phyloP scores from a whole-genome alignment of 2,888 invertebrate genomes.

The Cartodere bifasciata region DNA sequence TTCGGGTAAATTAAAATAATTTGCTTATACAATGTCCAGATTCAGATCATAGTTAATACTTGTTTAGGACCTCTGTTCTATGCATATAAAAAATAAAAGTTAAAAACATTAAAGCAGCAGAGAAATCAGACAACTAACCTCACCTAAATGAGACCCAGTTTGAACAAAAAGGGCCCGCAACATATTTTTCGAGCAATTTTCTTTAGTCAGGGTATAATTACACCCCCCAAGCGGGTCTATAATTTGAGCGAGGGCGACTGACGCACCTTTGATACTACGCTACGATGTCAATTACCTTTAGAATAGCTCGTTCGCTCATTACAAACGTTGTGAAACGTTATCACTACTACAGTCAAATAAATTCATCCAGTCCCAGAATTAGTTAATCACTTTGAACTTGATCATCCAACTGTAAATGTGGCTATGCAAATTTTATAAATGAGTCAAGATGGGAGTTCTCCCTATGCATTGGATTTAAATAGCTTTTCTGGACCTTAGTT shows the following conservation, averaged over 20 bases:
- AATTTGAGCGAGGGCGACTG: slow-evolving; percentile 33
- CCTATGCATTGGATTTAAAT: no score
- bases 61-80: slow-evolving; percentile 1
- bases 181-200: slow-evolving; percentile 34
- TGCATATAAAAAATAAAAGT: slow-evolving; percentile 3
- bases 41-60: no score
- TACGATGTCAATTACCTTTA: slow-evolving; percentile 31
- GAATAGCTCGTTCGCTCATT: no score
- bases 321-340: no score
- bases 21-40: no score
- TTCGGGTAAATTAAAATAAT: no score
- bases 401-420: slow-evolving; percentile 17
- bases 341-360: no score
- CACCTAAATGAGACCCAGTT: slow-evolving; percentile 5
- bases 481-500: no score
- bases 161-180: slow-evolving; percentile 14
- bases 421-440: no score
- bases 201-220: slow-evolving; percentile 33
- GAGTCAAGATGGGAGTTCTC: no score
- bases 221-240: slow-evolving; percentile 32
- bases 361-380: not conserved
- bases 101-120: slow-evolving; percentile 3
- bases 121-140: slow-evolving; percentile 4
- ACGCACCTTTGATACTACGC: slow-evolving; percentile 33
- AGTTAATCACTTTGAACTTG: slow-evolving; percentile 18